These are phyloP conservation scores for Cataglyphis altisquamis DNA, from an alignment of 2,888 invertebrate species.

Conservation along the genomic window DNA sequence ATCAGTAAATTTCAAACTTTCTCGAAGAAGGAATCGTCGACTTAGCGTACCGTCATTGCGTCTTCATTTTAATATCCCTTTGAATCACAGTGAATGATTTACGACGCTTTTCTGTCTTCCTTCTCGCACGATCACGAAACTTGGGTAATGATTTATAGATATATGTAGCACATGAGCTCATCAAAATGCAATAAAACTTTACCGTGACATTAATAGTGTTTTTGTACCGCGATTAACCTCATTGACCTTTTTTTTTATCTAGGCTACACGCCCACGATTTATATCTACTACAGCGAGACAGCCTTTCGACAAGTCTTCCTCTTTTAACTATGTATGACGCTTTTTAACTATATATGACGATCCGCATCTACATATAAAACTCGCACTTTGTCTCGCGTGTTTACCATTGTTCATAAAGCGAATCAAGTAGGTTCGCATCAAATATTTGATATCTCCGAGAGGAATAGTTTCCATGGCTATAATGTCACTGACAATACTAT, in stretches of 20 bases:
- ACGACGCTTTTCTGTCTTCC: constrained; percentile 23
- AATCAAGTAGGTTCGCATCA: background rate
- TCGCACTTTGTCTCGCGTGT: background rate
- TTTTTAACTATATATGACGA: constrained; percentile 18
- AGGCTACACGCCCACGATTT: constrained; percentile 12
- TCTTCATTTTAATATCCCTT: background rate
- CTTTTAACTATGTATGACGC: background rate
- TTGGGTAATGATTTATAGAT: constrained; percentile 10
- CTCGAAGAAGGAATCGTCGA: background rate
- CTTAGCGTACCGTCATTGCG: background rate
- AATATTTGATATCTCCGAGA: background rate
- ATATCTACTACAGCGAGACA: constrained; percentile 10
- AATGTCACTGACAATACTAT: background rate
- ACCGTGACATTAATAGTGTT: background rate
- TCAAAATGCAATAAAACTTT: constrained; percentile 37
- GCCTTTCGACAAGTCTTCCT: background rate
- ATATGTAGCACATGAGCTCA: background rate
- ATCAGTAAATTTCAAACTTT: background rate
- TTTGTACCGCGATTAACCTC: constrained; percentile 6
- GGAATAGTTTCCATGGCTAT: no score
- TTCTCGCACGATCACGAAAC: background rate
- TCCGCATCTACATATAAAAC: constrained; percentile 8
- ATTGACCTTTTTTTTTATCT: background rate
- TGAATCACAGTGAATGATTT: constrained; percentile 43
- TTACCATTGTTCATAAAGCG: background rate